Conservation (phyloP, 2,113 vertebrate species). For the Corythornis madagascariensis region DNA sequence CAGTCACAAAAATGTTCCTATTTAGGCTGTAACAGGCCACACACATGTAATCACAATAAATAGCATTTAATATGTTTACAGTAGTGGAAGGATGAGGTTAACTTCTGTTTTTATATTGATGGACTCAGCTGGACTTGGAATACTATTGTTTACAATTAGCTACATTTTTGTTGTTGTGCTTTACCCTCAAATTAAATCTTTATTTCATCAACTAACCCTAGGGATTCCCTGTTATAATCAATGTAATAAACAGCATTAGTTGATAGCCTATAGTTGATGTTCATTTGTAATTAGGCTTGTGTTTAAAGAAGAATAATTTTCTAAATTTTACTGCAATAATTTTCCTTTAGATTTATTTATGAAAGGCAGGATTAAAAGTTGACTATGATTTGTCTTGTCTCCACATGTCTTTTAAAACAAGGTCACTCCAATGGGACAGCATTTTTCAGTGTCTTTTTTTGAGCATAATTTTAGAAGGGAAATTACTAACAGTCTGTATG, state of each 20-base stretch:
- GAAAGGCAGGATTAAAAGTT: constrained; percentile 74
- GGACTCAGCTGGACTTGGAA: constrained; percentile 82
- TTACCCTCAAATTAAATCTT: constrained; percentile 82
- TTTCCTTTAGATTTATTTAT: constrained; percentile 77
- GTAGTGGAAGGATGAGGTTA: constrained; percentile 81
- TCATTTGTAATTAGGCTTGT: constrained; percentile 74
- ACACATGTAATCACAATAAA: constrained; percentile 89
- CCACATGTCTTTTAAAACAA: constrained; percentile 64
- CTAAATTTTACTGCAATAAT: constrained; percentile 73
- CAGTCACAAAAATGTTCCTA: constrained; percentile 85
- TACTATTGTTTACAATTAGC: constrained; percentile 83
- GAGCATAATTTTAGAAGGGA: not conserved
- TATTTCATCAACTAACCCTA: constrained; percentile 81
- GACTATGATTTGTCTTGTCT: constrained; percentile 66
- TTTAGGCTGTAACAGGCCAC: constrained; percentile 80
- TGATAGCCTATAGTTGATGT: constrained; percentile 57
- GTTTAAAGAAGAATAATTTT: constrained; percentile 76
- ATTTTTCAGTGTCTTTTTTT: not conserved
- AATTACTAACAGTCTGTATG: not conserved
- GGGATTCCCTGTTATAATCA: constrained; percentile 78
- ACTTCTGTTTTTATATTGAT: constrained; percentile 85
- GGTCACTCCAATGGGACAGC: not conserved
- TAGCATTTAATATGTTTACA: constrained; percentile 93
- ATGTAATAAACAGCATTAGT: constrained; percentile 82
- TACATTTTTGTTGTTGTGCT: constrained; percentile 85